Conservation (phyloP, 2,888 invertebrate species). For the Nymphalis polychloros region DNA sequence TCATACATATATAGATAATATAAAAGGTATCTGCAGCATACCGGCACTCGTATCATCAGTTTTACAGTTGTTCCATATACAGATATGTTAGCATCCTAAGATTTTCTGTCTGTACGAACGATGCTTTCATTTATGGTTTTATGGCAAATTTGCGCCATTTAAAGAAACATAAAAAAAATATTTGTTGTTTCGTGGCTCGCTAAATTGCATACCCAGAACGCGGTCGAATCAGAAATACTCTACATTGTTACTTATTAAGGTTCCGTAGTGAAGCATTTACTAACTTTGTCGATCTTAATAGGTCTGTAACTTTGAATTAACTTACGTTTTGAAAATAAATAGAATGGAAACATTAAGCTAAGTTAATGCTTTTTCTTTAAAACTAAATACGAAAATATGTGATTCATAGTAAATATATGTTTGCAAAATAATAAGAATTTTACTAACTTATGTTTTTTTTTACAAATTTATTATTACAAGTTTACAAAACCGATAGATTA, state of each 20-base stretch:
- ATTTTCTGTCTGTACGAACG: constrained; percentile 7
- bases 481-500: too few relatives aligned
- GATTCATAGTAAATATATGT: too few relatives aligned
- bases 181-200: constrained; percentile 1
- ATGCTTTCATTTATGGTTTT: constrained; percentile 6
- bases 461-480: too few relatives aligned
- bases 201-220: background rate
- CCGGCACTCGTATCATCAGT: background rate
- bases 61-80: background rate
- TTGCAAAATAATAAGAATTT: too few relatives aligned
- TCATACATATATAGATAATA: too few relatives aligned
- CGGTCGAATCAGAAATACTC: constrained; percentile 35
- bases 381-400: too few relatives aligned
- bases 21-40: too few relatives aligned
- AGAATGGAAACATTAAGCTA: too few relatives aligned
- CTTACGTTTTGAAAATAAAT: too few relatives aligned
- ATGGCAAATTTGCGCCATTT: constrained; percentile 11
- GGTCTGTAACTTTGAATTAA: too few relatives aligned
- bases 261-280: background rate
- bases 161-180: constrained; percentile 2
- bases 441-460: too few relatives aligned
- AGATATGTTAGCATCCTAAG: background rate
- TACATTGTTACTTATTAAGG: constrained; percentile 29
- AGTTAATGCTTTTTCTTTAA: too few relatives aligned
- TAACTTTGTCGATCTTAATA: background rate